phyloP scores from a whole-genome alignment of 2,113 vertebrate genomes.

The Panthera uncia region DNA sequence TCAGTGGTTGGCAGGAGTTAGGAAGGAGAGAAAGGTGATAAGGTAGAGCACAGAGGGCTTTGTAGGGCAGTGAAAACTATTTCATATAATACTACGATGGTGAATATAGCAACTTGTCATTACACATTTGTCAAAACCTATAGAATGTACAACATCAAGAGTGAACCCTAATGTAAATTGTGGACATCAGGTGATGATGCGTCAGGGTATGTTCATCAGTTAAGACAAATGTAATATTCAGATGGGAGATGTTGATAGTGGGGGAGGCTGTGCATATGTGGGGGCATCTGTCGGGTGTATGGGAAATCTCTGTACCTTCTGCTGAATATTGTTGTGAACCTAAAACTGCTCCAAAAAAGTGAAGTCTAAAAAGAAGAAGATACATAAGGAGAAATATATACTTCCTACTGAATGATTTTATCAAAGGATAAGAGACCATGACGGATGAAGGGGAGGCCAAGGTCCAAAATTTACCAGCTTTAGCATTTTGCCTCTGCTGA shows the following conservation, averaged over 20 bases:
- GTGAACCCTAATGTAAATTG: not conserved
- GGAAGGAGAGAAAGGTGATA: not conserved
- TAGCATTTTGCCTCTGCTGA: not conserved
- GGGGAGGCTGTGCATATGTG: not conserved
- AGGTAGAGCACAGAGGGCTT: not conserved
- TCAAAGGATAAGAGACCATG: not conserved
- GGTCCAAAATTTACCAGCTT: not conserved
- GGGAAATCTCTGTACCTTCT: not conserved
- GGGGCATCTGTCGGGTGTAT: not conserved
- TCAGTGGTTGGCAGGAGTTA: not conserved
- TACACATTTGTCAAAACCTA: not conserved
- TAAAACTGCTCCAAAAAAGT: not conserved
- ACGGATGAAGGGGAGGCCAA: not conserved
- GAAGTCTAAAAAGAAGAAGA: not conserved
- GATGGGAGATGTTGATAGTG: not conserved
- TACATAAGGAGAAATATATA: not conserved
- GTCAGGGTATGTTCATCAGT: not conserved
- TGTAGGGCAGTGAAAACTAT: not conserved
- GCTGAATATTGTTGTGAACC: not conserved
- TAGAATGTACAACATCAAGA: not conserved
- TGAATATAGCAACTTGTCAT: not conserved
- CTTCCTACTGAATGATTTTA: not conserved
- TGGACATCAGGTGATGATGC: not conserved
- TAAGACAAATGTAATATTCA: not conserved
- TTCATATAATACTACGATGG: not conserved